Conservation (phyloP, 2,113 vertebrate genomes). For the Aythya baeri region DNA sequence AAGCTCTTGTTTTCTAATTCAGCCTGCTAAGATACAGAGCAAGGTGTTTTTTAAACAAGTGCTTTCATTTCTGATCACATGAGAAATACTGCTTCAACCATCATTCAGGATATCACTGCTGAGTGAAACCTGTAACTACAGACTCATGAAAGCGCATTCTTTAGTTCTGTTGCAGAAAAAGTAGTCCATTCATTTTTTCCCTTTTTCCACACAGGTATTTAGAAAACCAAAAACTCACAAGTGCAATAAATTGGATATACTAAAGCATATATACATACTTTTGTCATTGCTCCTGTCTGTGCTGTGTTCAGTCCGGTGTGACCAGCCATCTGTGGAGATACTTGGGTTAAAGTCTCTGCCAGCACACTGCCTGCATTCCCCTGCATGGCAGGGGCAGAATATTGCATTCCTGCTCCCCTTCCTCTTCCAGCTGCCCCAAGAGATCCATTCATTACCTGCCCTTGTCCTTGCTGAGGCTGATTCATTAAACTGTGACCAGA, state of each 20-base stretch:
- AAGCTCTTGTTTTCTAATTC: neutral
- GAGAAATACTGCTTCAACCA: constrained; percentile 9
- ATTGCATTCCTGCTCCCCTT: constrained; percentile 88
- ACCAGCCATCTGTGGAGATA: constrained; percentile 85
- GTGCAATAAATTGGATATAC: neutral
- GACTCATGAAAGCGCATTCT: neutral
- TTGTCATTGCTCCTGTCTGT: constrained; percentile 91
- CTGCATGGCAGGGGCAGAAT: constrained; percentile 87
- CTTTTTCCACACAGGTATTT: too few species aligned
- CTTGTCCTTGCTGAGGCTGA: constrained; percentile 85
- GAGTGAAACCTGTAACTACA: neutral
- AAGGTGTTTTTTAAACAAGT: neutral
- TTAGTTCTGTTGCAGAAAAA: neutral
- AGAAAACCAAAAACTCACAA: neutral
- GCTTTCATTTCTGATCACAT: neutral
- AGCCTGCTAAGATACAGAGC: neutral
- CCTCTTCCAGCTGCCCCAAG: constrained; percentile 89
- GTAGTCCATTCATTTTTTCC: neutral
- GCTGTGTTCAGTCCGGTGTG: constrained; percentile 87
- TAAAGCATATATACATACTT: constrained; percentile 81
- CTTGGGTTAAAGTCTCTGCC: constrained; percentile 93
- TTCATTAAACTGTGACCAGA: constrained; percentile 90
- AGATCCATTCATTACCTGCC: constrained; percentile 94
- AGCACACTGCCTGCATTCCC: constrained; percentile 86
- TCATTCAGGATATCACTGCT: neutral